These are phyloP conservation scores for Lucinisca nassula DNA, from an alignment of 2,888 invertebrate species.

Conservation along the genomic window DNA sequence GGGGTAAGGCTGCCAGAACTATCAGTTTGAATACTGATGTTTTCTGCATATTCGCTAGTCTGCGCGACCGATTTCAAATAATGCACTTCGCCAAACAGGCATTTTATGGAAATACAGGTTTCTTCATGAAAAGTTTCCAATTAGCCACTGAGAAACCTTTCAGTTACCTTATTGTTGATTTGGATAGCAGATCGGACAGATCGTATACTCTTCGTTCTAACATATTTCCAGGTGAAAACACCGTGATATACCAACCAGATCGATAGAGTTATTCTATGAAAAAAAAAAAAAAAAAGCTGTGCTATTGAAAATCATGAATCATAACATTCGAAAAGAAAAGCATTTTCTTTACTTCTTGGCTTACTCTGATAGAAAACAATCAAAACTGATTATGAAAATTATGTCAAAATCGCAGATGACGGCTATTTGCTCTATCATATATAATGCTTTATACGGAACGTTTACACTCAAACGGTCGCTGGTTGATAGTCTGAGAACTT, in stretches of 20 bases:
- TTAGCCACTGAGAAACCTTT: not conserved
- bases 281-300: not conserved
- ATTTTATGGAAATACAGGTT: not conserved
- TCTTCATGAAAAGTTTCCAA: not conserved
- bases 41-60: not conserved
- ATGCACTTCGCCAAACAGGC: not conserved
- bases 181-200: not conserved
- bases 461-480: not conserved
- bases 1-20: not conserved
- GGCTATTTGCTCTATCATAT: not conserved
- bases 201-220: not conserved
- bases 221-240: constrained; percentile 3
- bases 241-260: not conserved
- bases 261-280: not conserved
- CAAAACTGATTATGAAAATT: not conserved
- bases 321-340: not conserved
- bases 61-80: not conserved
- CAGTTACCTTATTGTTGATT: not conserved
- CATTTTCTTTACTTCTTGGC: not conserved
- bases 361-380: not conserved
- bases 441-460: not conserved
- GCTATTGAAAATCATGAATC: no score
- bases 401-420: not conserved
- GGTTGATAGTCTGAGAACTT: not conserved
- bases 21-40: not conserved